phyloP scores from a whole-genome alignment of 2,113 vertebrate species.

The Oreotrochilus melanogaster region DNA sequence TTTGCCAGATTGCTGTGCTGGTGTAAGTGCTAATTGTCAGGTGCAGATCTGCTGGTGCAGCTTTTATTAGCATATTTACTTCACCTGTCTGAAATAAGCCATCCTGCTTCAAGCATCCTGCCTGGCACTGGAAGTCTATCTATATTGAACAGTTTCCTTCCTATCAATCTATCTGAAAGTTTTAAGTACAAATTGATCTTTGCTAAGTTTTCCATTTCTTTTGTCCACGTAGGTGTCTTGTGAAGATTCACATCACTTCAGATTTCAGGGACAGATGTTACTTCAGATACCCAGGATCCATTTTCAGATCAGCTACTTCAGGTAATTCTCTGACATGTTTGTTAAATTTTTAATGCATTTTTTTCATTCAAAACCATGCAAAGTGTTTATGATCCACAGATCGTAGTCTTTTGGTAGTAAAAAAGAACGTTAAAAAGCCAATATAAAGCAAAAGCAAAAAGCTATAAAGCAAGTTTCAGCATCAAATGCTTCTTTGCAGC shows the following conservation, averaged over 20 bases:
- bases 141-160: background rate
- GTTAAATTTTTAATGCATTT: background rate
- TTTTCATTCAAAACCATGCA: background rate
- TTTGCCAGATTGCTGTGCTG: background rate
- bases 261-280: background rate
- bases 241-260: background rate
- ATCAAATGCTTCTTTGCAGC: background rate
- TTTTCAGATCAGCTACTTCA: constrained; percentile 11
- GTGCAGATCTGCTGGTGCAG: background rate
- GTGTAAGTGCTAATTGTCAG: background rate
- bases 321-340: background rate
- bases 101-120: background rate
- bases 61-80: background rate
- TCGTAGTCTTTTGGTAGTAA: background rate
- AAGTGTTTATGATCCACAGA: background rate
- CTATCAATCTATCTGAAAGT: background rate
- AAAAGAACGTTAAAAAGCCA: background rate
- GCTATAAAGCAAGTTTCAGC: background rate
- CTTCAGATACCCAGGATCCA: background rate
- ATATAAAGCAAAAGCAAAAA: background rate
- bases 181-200: background rate
- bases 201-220: background rate
- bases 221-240: background rate
- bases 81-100: background rate
- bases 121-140: background rate